Conservation (phyloP, 2,888 invertebrate species). For the Iphiclides podalirius region DNA sequence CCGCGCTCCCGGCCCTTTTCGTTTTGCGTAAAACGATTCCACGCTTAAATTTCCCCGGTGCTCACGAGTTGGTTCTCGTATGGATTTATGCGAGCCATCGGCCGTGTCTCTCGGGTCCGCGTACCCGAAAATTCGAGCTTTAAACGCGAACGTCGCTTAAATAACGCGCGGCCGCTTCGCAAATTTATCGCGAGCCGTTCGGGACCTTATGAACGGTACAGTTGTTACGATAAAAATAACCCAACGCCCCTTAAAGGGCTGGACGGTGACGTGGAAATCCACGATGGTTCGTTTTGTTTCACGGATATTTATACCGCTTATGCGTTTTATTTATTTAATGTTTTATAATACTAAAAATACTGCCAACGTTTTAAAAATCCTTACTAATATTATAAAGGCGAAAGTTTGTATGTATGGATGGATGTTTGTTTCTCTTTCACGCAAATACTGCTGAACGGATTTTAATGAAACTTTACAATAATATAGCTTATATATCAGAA, state of each 20-base stretch:
- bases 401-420: too few species aligned
- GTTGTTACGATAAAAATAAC: constrained; percentile 22
- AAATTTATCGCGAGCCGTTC: constrained; percentile 49
- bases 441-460: too few species aligned
- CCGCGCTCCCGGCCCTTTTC: constrained; percentile 34
- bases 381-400: too few species aligned
- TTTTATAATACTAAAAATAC: too few species aligned
- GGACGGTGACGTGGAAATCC: neutral
- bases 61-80: constrained; percentile 36
- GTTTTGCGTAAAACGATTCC: constrained; percentile 47
- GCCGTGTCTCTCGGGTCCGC: constrained; percentile 47
- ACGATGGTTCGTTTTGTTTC: too few species aligned
- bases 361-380: too few species aligned
- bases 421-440: too few species aligned
- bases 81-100: constrained; percentile 52
- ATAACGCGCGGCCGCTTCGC: constrained; percentile 52
- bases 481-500: too few species aligned
- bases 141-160: constrained; percentile 54
- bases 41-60: constrained; percentile 42
- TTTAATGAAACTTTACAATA: too few species aligned
- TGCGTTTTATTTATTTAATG: too few species aligned
- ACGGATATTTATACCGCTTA: too few species aligned
- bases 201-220: constrained; percentile 23
- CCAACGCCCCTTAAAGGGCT: constrained; percentile 3
- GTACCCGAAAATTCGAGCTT: constrained; percentile 49